These are phyloP conservation scores for Pachyseris speciosa DNA, from an alignment of 64 coral and sea anemone species.

Conservation along the genomic window DNA sequence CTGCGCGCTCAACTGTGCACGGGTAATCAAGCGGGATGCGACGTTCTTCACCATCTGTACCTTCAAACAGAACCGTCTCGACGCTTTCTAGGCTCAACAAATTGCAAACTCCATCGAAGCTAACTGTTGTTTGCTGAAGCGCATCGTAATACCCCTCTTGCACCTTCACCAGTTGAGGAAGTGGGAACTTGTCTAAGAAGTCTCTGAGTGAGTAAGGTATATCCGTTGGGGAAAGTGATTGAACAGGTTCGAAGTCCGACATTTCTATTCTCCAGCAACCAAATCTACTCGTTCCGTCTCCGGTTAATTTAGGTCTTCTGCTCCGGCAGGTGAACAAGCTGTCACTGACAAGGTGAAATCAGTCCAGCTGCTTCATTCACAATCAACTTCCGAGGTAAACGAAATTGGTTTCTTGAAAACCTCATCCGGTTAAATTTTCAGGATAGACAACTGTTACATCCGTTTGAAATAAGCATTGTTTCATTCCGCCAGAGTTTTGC, in stretches of 20 bases:
- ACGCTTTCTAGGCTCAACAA: constrained; percentile 15
- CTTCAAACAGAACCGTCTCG: constrained; percentile 11
- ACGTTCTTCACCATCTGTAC: background rate
- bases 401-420: no score
- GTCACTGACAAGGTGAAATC: no score
- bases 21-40: constrained; percentile 25
- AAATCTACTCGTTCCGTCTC: no score
- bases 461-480: no score
- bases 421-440: no score
- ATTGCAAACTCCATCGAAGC: background rate
- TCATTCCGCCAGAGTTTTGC: no score
- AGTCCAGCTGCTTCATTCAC: no score
- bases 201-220: background rate
- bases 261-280: no score
- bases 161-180: constrained; percentile 29
- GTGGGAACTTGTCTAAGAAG: background rate
- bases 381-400: no score
- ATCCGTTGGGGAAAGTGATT: background rate
- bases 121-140: background rate
- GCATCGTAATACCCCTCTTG: constrained; percentile 3
- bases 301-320: no score
- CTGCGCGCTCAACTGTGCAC: constrained; percentile 5
- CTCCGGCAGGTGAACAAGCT: no score
- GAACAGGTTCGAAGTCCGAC: background rate
- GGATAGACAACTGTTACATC: no score